Conservation (phyloP, 2,113 vertebrate species). For the Zapornia atra region DNA sequence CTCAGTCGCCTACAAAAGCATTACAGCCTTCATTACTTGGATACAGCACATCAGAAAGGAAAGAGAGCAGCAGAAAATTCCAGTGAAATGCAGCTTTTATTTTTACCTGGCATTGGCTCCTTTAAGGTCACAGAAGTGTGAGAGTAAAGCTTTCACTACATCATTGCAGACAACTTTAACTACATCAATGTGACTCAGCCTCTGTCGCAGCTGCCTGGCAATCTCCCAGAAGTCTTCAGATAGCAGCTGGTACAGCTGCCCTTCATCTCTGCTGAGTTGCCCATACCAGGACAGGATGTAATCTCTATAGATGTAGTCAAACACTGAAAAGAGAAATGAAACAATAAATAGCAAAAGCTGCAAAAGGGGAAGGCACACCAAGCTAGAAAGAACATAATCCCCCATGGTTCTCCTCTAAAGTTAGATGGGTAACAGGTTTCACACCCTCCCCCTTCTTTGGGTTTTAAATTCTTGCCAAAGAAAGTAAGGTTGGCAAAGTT, state of each 20-base stretch:
- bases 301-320: slow-evolving; percentile 95
- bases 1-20: not conserved
- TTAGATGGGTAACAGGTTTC: not conserved
- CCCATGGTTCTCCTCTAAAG: not conserved
- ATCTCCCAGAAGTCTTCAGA: slow-evolving; percentile 97
- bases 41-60: not conserved
- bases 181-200: slow-evolving; percentile 88
- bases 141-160: slow-evolving; percentile 87
- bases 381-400: not conserved
- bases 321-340: slow-evolving; percentile 81
- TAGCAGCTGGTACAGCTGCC: slow-evolving; percentile 92
- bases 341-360: not conserved
- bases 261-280: slow-evolving; percentile 89
- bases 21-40: not conserved
- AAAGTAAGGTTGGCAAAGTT: not conserved
- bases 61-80: not conserved
- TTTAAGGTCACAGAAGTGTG: slow-evolving; percentile 96
- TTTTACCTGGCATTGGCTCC: slow-evolving; percentile 90
- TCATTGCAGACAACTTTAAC: slow-evolving; percentile 93
- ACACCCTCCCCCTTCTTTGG: not conserved
- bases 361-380: not conserved
- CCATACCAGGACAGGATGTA: slow-evolving; percentile 95
- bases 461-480: not conserved
- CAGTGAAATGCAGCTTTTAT: not conserved
- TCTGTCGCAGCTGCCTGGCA: slow-evolving; percentile 84